A percentile compares a stretch with the other conserved stretches of the same genome.
Evolutionary conservation across 1,140 invertebrate genomes (phyloP).

Genomic region (Diuraphis noxia): DNA sequence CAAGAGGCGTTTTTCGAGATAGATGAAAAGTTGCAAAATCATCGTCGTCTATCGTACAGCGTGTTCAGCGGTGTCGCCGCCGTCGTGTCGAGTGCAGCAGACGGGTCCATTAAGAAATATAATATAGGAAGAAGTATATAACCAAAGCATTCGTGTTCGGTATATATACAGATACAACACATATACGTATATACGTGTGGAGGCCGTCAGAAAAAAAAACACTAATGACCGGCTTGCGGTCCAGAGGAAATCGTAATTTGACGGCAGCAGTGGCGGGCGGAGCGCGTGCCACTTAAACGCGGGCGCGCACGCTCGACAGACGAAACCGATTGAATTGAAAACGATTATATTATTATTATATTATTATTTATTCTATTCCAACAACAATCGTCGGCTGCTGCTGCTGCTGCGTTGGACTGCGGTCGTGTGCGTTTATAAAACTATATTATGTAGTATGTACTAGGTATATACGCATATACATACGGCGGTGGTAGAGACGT

Average conservation of each 20-base stretch:
- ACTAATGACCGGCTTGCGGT: constrained; percentile 23
- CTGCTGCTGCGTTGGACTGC: neutral
- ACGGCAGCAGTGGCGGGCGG: neutral
- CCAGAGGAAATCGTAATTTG: constrained; percentile 42
- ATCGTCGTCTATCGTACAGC: constrained; percentile 15
- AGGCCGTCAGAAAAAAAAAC: constrained; percentile 10
- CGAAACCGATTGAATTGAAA: constrained; percentile 46
- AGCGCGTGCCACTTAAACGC: constrained; percentile 48
- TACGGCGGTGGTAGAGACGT: neutral
- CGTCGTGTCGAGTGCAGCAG: constrained; percentile 2
- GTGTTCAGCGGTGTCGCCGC: neutral
- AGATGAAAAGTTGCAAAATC: constrained; percentile 48
- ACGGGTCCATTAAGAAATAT: constrained; percentile 44
- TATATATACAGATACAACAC: neutral
- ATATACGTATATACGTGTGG: neutral
- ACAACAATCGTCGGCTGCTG: neutral
- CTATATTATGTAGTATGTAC: neutral
- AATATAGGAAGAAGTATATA: neutral
- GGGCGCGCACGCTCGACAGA: neutral
- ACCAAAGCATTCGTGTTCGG: neutral
- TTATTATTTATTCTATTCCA: constrained; percentile 33
- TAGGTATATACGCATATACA: neutral
- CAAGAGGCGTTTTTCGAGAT: constrained; percentile 29
- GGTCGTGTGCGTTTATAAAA: constrained; percentile 4
- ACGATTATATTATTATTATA: constrained; percentile 43